These are phyloP conservation scores for Saguinus imperator DNA, from an alignment of 2,113 vertebrate genomes.

Conservation along the genomic window DNA sequence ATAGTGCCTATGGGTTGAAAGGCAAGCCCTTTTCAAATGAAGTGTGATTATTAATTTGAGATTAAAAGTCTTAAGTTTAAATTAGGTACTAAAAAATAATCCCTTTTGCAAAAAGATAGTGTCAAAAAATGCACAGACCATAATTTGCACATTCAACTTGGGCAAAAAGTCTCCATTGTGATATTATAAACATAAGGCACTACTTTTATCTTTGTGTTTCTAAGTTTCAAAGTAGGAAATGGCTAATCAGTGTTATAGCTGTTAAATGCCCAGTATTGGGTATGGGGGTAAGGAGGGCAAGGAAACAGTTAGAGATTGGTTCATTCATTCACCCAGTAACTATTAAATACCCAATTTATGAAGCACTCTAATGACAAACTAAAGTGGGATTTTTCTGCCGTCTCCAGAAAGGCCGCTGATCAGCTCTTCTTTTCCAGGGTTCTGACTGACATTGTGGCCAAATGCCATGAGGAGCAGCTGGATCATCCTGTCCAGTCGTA, in stretches of 20 bases:
- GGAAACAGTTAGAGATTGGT: background rate
- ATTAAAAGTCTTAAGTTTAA: background rate
- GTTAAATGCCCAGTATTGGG: background rate
- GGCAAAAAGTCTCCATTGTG: background rate
- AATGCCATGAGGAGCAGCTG: conserved; percentile 96
- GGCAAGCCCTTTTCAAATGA: background rate
- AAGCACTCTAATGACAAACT: background rate
- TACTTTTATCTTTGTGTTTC: background rate
- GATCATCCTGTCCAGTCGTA: conserved; percentile 94
- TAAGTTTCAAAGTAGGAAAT: background rate
- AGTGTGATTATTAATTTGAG: background rate
- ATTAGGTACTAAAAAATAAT: conserved; percentile 19
- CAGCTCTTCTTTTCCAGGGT: conserved; percentile 86
- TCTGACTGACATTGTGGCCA: conserved; percentile 93
- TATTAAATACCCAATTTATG: background rate
- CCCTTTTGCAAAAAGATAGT: background rate
- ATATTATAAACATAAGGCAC: background rate
- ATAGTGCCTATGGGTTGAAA: background rate
- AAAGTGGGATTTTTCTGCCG: background rate
- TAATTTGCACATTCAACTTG: background rate
- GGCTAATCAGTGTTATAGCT: background rate
- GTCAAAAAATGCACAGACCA: background rate
- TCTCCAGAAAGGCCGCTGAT: conserved; percentile 26
- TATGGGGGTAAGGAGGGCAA: too few relatives aligned
- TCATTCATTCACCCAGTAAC: background rate